Evolutionary conservation across 2,888 invertebrate genomes (phyloP), one percentile per base, ranked within the genome.

Genomic region (Agrochola lota): DNA sequence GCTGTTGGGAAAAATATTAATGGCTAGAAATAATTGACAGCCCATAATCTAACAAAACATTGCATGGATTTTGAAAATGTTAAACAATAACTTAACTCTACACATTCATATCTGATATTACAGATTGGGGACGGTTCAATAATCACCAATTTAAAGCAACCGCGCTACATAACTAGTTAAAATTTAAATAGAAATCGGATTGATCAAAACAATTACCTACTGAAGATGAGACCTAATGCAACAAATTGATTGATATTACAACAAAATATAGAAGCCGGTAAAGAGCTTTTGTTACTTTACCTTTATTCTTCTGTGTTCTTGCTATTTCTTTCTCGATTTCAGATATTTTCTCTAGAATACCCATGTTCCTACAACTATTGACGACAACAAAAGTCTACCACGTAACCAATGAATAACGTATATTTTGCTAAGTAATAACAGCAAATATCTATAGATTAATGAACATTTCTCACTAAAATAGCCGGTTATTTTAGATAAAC

Each of bases 251-350:
- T 30, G 5, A 8, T 17, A n/a, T 35, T 59, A 23, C 12, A 55
- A 52, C 17, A 64, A 64, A 74, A 12, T 52, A n/a, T 2, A 40
- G 15, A 11, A 69, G 57, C 46, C 69, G 43, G 23, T 46, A n/a
- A 35, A 23, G 23, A 43, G 1, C 11, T 59, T 1, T 0, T 12
- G 12, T 43, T 63, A 63, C 49, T 23, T 87, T 92, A 99, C 99
- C 99, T 98, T 99, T 99, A 97, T 99, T 99, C 96, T 99, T 99
- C 94, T 99, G 99, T 30, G 99, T 99, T 89, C 99, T 97, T 26
- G 99, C 98, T 87, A 99, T 99, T 98, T 99, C 99, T 92, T 98
- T 98, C 94, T 99, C 99, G 86, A 99, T 99, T 97, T 99, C 99
- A 9, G 99, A 98, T 95, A 99, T 99, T 97, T 99, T 99, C 92